A percentile compares a stretch with the other conserved stretches of the same genome.
phyloP scores from a whole-genome alignment of 2,113 vertebrate genomes.

The Leptocoma aspasia region DNA sequence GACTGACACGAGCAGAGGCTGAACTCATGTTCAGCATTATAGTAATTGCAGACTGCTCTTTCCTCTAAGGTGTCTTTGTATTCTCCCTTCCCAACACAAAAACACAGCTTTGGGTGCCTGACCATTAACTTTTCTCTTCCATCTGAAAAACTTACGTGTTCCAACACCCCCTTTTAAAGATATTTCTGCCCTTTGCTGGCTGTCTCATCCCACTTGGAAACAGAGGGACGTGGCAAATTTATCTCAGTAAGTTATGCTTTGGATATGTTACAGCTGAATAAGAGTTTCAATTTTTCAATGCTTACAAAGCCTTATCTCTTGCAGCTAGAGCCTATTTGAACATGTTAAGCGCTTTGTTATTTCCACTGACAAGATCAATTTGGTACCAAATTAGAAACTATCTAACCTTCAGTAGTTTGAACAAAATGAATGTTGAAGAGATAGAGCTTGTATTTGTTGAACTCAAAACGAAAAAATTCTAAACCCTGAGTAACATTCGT shows the following conservation, averaged over 20 bases:
- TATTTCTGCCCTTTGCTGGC: neutral
- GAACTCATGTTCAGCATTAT: neutral
- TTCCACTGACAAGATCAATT: neutral
- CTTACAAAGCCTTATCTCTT: slow-evolving; percentile 8
- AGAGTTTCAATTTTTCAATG: neutral
- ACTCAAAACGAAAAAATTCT: neutral
- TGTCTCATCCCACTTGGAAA: neutral
- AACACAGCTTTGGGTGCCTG: neutral
- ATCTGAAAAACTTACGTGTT: neutral
- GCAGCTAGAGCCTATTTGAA: slow-evolving; percentile 19
- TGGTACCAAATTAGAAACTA: neutral
- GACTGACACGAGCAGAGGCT: neutral
- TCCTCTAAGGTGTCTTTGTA: neutral
- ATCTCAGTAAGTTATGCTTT: neutral
- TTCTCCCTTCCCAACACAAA: neutral
- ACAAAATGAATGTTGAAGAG: neutral
- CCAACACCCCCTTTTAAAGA: neutral
- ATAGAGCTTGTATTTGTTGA: neutral
- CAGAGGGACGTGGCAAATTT: neutral
- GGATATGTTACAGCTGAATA: neutral
- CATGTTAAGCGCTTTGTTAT: neutral
- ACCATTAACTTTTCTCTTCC: neutral
- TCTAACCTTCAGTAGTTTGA: neutral
- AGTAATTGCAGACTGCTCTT: neutral
- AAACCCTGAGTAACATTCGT: neutral